Evolutionary conservation across 2,113 vertebrate genomes (phyloP), one percentile per base, ranked within the genome.

Genomic region (Cnemophilus loriae): DNA sequence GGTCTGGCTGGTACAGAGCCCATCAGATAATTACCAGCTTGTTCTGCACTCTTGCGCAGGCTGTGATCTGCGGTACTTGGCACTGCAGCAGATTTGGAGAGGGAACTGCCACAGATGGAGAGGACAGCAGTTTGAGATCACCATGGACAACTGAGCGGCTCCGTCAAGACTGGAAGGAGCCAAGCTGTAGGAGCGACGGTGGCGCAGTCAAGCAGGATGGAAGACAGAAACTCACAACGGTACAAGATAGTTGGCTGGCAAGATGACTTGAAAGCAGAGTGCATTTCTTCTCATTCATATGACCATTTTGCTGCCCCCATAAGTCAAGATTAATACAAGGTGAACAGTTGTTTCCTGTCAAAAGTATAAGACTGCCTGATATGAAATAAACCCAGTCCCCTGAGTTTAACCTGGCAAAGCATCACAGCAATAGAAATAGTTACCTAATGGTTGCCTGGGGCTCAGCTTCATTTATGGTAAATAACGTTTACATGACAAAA

Each of bases 31-130:
- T 24, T 28, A 41, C 9, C 35, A 74, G 13, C 41, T 86, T 13
- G 4, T 60, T 75, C 70, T 67, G n/a, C 8, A 2, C 30, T 68
- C 26, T 17, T 13, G 22, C 0, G 0, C 18, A 35, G 44, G 17
- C 55, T 78, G 32, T 39, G 17, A 65, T 57, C 53, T 52, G 67
- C 0, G 1, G 50, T 73, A 37, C 35, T 73, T 83, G 76, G 63
- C 59, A 77, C 16, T 61, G 50, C 28, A 77, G 37, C 60, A 47
- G 50, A 84, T 55, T 68, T 37, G 37, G 32, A 41, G 42, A 68
- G 32, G 30, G 14, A 82, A 21, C 15, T 41, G 41, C 16, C 65
- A 73, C 32, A 87, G 69, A 41, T 3, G 9, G 50, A 55, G n/a
- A 76, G 42, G 26, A 69, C 3, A 8, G 37, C 9, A 63, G 30